These are phyloP conservation scores for Melitaea cinxia DNA, from an alignment of 1,140 invertebrate genomes.

Conservation along the genomic window DNA sequence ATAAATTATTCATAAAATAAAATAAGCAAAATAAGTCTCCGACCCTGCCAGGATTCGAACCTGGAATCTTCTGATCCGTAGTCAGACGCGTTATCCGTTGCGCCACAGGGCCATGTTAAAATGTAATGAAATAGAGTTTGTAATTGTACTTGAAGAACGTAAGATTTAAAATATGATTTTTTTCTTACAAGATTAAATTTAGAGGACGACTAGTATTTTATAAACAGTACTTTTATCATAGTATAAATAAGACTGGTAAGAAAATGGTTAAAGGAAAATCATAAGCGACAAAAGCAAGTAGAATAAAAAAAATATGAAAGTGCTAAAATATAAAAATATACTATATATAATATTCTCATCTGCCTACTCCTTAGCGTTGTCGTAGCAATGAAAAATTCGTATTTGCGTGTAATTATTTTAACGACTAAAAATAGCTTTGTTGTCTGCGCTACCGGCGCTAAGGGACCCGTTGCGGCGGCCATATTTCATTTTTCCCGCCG, in stretches of 20 bases:
- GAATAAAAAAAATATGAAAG: not conserved
- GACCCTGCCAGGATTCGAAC: slow-evolving; percentile 95
- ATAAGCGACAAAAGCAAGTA: not conserved
- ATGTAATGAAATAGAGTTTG: not conserved
- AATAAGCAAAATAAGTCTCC: slow-evolving; percentile 41
- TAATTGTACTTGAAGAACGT: no score
- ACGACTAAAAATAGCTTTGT: slow-evolving; percentile 31
- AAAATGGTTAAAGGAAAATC: no score
- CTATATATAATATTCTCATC: not conserved
- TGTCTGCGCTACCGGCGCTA: slow-evolving; percentile 26
- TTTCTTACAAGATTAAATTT: no score
- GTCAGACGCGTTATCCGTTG: slow-evolving; percentile 93
- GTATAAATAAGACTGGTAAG: not conserved
- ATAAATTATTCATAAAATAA: slow-evolving; percentile 21
- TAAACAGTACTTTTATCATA: not conserved
- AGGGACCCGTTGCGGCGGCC: slow-evolving; percentile 45
- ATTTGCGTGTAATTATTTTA: slow-evolving; percentile 28
- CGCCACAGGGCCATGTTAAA: slow-evolving; percentile 87
- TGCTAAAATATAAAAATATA: not conserved
- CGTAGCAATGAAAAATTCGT: slow-evolving; percentile 7
- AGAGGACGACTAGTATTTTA: no score
- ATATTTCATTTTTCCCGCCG: slow-evolving; percentile 59
- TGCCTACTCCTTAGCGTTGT: not conserved
- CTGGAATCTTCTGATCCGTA: slow-evolving; percentile 91
- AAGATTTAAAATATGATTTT: no score